Percentiles rank a stretch among this genome's conserved stretches.
phyloP scores from a whole-genome alignment of 1,140 invertebrate species.

The Drosophila punjabiensis region DNA sequence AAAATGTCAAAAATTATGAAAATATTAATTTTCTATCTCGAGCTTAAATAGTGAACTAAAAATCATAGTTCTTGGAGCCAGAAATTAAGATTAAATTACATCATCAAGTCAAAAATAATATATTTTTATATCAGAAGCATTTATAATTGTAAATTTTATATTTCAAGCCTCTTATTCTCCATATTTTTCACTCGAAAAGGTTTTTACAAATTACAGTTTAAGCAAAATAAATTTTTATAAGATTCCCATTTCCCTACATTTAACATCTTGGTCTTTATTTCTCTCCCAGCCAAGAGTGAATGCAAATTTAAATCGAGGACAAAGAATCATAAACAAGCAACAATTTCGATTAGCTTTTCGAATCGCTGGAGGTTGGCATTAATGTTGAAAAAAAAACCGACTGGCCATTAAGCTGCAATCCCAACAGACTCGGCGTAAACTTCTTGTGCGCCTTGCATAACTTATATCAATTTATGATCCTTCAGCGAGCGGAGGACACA shows the following conservation, averaged over 20 bases:
- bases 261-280: slow-evolving; percentile 11
- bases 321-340: slow-evolving; percentile 46
- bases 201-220: not conserved
- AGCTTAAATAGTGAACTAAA: not conserved
- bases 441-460: slow-evolving; percentile 51
- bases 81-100: too few species aligned
- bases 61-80: too few species aligned
- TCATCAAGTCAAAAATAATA: not conserved
- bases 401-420: slow-evolving; percentile 25
- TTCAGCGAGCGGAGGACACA: slow-evolving; percentile 26
- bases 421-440: slow-evolving; percentile 22
- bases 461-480: slow-evolving; percentile 56
- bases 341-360: slow-evolving; percentile 33
- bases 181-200: not conserved
- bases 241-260: not conserved
- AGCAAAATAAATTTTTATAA: not conserved
- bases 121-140: not conserved
- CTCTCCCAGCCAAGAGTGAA: not conserved
- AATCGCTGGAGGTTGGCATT: slow-evolving; percentile 3
- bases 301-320: slow-evolving; percentile 19
- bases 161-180: not conserved
- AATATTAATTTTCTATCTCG: too few species aligned
- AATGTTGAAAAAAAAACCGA: slow-evolving; percentile 12
- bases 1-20: too few species aligned
- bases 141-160: not conserved